phyloP scores from a whole-genome alignment of 2,888 invertebrate genomes.

The Oasisia sp. region DNA sequence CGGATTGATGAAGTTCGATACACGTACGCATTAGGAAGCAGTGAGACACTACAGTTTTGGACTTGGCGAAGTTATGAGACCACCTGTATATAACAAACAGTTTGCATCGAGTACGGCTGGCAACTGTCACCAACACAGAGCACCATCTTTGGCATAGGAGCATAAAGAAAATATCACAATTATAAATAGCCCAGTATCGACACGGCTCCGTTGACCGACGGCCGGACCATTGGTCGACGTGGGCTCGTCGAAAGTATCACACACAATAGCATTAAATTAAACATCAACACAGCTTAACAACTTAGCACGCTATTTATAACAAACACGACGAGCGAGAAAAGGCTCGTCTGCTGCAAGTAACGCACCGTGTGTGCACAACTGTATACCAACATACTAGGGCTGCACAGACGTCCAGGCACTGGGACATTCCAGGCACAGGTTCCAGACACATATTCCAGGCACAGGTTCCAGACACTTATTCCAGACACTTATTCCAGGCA shows the following conservation, averaged over 20 bases:
- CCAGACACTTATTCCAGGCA: background rate
- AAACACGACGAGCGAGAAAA: background rate
- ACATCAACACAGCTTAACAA: background rate
- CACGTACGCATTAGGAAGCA: too few relatives aligned
- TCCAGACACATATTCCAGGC: background rate
- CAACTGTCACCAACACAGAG: background rate
- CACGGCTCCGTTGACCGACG: background rate
- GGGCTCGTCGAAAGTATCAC: background rate
- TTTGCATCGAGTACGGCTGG: background rate
- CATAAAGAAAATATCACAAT: slow-evolving; percentile 1
- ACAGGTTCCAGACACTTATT: background rate
- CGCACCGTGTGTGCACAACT: background rate
- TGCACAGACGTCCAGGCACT: background rate
- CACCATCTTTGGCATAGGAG: background rate
- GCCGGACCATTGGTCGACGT: background rate
- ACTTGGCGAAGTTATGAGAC: too few relatives aligned
- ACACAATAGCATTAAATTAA: background rate
- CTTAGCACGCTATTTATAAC: slow-evolving; percentile 8
- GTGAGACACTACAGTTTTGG: too few relatives aligned
- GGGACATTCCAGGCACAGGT: background rate
- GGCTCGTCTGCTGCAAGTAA: background rate
- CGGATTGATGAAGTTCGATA: too few relatives aligned
- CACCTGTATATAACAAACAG: background rate
- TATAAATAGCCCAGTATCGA: background rate
- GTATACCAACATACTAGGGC: background rate